Conservation (phyloP, 1,140 invertebrate species). For the Heliconius eleuchia region DNA sequence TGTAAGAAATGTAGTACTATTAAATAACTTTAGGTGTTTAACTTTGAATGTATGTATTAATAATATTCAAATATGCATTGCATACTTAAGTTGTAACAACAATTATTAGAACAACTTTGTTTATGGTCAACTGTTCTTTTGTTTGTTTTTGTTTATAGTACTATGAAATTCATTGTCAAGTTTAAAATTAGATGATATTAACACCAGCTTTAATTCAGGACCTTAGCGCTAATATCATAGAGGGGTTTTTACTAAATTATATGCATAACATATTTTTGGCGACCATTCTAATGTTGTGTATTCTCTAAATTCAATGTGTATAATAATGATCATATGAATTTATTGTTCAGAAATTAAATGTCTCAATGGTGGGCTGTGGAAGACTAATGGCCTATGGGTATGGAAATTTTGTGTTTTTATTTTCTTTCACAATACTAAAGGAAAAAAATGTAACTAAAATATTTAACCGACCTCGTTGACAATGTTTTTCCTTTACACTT, state of each 20-base stretch:
- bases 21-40: neutral
- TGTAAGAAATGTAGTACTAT: neutral
- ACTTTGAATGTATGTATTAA: neutral
- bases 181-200: conserved; percentile 28
- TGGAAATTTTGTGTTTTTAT: conserved; percentile 46
- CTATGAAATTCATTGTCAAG: conserved; percentile 33
- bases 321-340: conserved; percentile 41
- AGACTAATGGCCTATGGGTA: conserved; percentile 47
- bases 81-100: neutral
- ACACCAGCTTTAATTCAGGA: conserved; percentile 22
- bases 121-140: conserved; percentile 17
- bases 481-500: conserved; percentile 33
- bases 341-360: conserved; percentile 43
- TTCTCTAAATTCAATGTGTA: conserved; percentile 37
- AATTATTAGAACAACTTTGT: conserved; percentile 1
- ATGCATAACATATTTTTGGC: conserved; percentile 33
- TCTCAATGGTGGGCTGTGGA: conserved; percentile 47
- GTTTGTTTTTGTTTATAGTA: conserved; percentile 22
- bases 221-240: conserved; percentile 23
- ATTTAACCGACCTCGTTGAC: conserved; percentile 32
- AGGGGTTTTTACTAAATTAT: conserved; percentile 22
- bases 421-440: conserved; percentile 42
- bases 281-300: conserved; percentile 36
- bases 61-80: neutral
- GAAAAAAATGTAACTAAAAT: conserved; percentile 30